These are phyloP conservation scores for Limenitis camilla DNA, from an alignment of 2,888 invertebrate species.

Conservation along the genomic window DNA sequence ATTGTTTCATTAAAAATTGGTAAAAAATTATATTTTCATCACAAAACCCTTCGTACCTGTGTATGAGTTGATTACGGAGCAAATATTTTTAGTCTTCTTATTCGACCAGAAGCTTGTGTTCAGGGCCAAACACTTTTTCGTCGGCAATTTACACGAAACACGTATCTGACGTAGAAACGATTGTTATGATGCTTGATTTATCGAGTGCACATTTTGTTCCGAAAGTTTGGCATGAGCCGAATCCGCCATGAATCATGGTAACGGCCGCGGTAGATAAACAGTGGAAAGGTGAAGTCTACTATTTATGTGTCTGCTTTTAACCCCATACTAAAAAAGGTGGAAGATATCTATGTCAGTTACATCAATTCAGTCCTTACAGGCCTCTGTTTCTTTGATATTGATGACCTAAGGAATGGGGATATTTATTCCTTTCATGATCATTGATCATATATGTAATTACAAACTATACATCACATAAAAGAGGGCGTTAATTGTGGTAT, in stretches of 20 bases:
- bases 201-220: conserved; percentile 50
- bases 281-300: conserved; percentile 36
- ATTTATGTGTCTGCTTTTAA: conserved; percentile 28
- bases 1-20: neutral
- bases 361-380: no score
- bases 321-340: conserved; percentile 10
- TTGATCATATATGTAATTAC: no score
- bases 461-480: no score
- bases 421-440: no score
- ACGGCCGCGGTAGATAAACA: conserved; percentile 42
- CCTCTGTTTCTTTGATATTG: no score
- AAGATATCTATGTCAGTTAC: neutral
- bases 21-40: neutral
- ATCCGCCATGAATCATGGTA: conserved; percentile 51
- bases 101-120: conserved; percentile 5
- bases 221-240: conserved; percentile 39
- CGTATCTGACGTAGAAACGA: conserved; percentile 31
- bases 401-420: no score
- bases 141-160: conserved; percentile 41
- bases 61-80: conserved; percentile 1
- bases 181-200: conserved; percentile 63
- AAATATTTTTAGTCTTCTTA: conserved; percentile 13
- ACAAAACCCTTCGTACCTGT: neutral
- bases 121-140: conserved; percentile 35
- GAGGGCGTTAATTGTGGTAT: no score